These are phyloP conservation scores for Lagodon rhomboides DNA, from an alignment of 2,797 vertebrate genomes.

Conservation along the genomic window DNA sequence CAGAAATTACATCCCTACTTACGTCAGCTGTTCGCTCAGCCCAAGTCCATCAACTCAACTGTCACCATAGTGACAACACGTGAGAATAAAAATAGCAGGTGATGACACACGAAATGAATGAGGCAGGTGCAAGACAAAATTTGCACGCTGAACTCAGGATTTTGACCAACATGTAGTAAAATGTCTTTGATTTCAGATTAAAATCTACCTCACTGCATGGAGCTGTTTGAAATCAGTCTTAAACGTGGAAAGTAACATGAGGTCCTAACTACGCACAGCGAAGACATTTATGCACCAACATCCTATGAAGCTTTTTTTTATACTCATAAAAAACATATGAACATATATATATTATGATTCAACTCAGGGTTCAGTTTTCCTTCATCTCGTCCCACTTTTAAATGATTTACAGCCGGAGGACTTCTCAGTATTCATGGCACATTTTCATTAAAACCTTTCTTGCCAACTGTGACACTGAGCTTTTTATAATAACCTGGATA, in stretches of 20 bases:
- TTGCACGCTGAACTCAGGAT: not conserved
- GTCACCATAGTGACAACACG: not conserved
- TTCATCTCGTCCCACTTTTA: not conserved
- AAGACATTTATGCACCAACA: not conserved
- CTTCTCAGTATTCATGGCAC: not conserved
- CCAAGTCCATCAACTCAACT: not conserved
- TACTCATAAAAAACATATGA: not conserved
- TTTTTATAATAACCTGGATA: slow-evolving; percentile 9
- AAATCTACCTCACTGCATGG: not conserved
- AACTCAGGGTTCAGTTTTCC: not conserved
- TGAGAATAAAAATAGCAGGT: not conserved
- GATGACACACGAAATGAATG: not conserved
- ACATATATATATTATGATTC: not conserved
- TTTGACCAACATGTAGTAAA: too few species aligned
- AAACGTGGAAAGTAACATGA: not conserved
- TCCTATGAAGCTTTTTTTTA: not conserved
- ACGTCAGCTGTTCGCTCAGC: too few species aligned
- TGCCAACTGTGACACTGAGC: not conserved
- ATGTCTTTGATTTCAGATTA: too few species aligned
- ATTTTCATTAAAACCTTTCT: not conserved
- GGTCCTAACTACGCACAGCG: not conserved
- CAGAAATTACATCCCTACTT: too few species aligned
- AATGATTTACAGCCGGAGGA: not conserved
- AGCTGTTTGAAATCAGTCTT: not conserved
- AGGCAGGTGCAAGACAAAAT: not conserved